Evolutionary conservation across 2,797 vertebrate genomes (phyloP).

Genomic region (Acanthurus tractus): DNA sequence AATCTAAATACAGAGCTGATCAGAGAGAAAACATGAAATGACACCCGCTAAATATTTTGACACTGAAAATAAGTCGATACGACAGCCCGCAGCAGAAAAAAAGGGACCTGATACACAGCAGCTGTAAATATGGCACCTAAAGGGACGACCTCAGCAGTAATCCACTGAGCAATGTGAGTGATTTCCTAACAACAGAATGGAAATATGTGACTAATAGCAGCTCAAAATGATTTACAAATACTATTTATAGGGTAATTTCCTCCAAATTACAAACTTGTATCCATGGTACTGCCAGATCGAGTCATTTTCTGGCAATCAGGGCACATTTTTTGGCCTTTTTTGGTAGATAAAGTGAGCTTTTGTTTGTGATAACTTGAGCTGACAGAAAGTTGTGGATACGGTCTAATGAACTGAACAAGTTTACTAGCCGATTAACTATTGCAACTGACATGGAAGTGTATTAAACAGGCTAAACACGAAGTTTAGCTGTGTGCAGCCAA

Average conservation of each 20-base stretch:
- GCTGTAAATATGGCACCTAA: neutral
- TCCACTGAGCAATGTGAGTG: neutral
- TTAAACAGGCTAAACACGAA: too few relatives aligned
- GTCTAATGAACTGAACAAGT: neutral
- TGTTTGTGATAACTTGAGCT: neutral
- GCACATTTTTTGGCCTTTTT: neutral
- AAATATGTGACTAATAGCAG: constrained; percentile 8
- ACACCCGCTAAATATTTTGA: constrained; percentile 38
- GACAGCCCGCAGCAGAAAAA: constrained; percentile 12
- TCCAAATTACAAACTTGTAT: neutral
- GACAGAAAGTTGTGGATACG: neutral
- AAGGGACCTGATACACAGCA: neutral
- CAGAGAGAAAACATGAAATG: constrained; percentile 34
- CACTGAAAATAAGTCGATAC: constrained; percentile 27
- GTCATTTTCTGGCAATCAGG: neutral
- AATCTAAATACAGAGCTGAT: constrained; percentile 20
- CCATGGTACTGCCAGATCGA: neutral
- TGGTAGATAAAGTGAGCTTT: neutral
- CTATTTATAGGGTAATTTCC: neutral
- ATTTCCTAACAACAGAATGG: constrained; percentile 25
- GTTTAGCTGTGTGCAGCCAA: too few relatives aligned
- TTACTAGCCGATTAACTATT: neutral
- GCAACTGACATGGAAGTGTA: neutral
- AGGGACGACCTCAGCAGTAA: constrained; percentile 3
- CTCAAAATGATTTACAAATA: neutral